A percentile compares a stretch with the other conserved stretches of the same genome.
These are phyloP conservation scores for Amphimedon queenslandica DNA, from an alignment of 37 sponge, comb jelly and placozoan species.

Conservation along the genomic window DNA sequence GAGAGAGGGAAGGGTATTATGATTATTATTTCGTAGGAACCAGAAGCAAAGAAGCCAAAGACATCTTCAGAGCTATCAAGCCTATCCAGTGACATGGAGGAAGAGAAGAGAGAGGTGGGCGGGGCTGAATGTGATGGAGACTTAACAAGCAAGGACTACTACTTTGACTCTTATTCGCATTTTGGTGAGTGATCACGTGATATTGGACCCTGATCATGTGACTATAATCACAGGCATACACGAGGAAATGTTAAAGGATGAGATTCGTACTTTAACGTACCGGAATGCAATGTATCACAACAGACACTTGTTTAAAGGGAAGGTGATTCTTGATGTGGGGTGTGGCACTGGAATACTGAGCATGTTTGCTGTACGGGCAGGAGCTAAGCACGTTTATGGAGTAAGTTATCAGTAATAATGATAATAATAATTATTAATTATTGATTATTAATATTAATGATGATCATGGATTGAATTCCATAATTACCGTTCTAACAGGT, in stretches of 20 bases:
- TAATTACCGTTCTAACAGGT: constrained; percentile 29
- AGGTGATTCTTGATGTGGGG: constrained; percentile 93
- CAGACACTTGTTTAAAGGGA: constrained; percentile 92
- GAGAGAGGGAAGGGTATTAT: too few species aligned
- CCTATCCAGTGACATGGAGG: too few species aligned
- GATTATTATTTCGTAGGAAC: too few species aligned
- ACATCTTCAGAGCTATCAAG: too few species aligned
- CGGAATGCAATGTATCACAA: constrained; percentile 92
- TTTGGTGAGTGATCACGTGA: constrained; percentile 86
- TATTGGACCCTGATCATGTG: too few species aligned
- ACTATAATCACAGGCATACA: constrained; percentile 74
- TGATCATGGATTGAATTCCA: too few species aligned
- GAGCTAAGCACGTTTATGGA: constrained; percentile 87
- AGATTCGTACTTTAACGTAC: constrained; percentile 92
- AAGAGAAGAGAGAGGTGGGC: too few species aligned
- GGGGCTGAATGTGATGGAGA: too few species aligned
- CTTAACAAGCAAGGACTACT: constrained; percentile 91
- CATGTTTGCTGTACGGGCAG: constrained; percentile 91
- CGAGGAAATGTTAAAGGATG: constrained; percentile 98
- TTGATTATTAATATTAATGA: too few species aligned
- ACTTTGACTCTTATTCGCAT: constrained; percentile 98
- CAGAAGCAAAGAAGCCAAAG: too few species aligned
- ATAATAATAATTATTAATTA: too few species aligned
- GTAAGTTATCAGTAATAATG: constrained; percentile 63
- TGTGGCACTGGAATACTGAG: constrained; percentile 98